Percentiles rank a stretch among this genome's conserved stretches.
Evolutionary conservation across 2,113 vertebrate genomes (phyloP).

Genomic region (Cynocephalus volans): DNA sequence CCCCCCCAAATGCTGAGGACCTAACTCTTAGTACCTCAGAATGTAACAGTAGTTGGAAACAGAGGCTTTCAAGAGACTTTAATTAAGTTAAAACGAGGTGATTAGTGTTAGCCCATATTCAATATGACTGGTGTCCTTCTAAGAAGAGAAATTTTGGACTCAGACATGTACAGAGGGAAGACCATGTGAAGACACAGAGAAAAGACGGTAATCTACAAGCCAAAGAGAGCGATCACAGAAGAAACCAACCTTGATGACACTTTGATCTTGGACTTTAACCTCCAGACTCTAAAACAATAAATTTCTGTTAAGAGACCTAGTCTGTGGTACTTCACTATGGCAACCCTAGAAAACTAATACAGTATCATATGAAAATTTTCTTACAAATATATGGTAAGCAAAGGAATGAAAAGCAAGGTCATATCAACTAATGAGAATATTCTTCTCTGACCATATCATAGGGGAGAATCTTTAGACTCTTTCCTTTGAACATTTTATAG

Average conservation of each 20-base stretch:
- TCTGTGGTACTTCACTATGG: background rate
- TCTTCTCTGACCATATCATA: background rate
- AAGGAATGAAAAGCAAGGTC: background rate
- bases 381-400: background rate
- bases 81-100: background rate
- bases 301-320: background rate
- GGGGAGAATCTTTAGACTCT: background rate
- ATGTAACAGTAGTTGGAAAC: background rate
- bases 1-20: background rate
- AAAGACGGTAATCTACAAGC: background rate
- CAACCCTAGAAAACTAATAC: background rate
- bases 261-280: background rate
- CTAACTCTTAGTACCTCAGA: background rate
- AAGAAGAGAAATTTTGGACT: background rate
- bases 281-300: background rate
- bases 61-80: background rate
- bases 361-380: background rate
- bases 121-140: background rate
- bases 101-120: background rate
- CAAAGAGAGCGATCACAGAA: background rate
- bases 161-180: background rate
- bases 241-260: background rate
- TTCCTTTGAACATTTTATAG: background rate
- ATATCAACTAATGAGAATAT: background rate
- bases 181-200: background rate